Evolutionary conservation across 2,888 invertebrate genomes (phyloP).

Genomic region (Hemicrepidius hirtus): DNA sequence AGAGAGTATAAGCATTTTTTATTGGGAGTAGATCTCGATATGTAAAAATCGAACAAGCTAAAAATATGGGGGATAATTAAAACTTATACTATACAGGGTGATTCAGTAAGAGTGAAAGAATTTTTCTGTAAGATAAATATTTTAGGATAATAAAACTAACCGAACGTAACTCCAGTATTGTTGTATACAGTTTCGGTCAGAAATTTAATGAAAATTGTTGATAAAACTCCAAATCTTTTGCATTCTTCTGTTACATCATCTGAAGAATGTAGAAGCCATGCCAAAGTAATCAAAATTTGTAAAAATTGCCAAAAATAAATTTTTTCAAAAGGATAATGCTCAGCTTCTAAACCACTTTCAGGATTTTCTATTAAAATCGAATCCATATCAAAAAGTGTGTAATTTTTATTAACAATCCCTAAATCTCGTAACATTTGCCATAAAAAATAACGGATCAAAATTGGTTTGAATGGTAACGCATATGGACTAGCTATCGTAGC

Average conservation of each 20-base stretch:
- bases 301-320: constrained; percentile 79
- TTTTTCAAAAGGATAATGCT: constrained; percentile 76
- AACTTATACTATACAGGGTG: no score
- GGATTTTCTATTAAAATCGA: constrained; percentile 72
- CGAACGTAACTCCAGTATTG: constrained; percentile 53
- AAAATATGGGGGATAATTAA: no score
- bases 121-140: no score
- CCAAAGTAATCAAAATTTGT: constrained; percentile 74
- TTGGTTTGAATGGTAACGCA: constrained; percentile 64
- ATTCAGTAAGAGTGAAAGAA: no score
- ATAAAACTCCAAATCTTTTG: constrained; percentile 73
- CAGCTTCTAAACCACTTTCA: constrained; percentile 71
- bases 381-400: constrained; percentile 75
- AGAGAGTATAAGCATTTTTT: constrained; percentile 71
- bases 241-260: constrained; percentile 66
- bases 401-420: constrained; percentile 72
- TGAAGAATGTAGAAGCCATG: constrained; percentile 72
- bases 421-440: constrained; percentile 79
- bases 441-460: constrained; percentile 74
- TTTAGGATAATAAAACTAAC: no score
- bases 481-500: constrained; percentile 39
- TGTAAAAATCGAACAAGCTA: constrained; percentile 55
- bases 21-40: constrained; percentile 70
- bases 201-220: constrained; percentile 74
- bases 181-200: constrained; percentile 73